Conservation (phyloP, 1,140 invertebrate genomes). For the Brachionus paranguensis region DNA sequence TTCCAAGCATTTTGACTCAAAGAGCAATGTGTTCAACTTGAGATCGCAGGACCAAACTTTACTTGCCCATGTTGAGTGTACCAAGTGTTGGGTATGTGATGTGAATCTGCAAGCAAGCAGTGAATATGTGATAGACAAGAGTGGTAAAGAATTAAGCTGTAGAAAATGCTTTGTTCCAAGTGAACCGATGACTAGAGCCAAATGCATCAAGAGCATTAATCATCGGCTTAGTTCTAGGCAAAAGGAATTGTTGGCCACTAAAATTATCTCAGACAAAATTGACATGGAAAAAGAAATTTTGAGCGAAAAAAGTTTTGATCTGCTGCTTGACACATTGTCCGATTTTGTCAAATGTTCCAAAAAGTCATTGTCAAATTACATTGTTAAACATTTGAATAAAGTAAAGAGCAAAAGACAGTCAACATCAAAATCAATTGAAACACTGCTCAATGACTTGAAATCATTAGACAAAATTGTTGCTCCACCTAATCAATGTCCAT, state of each 20-base stretch:
- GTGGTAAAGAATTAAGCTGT: not conserved
- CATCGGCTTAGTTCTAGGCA: constrained; percentile 28
- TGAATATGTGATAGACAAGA: not conserved
- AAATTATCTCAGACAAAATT: not conserved
- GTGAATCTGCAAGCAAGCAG: not conserved
- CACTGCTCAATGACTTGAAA: not conserved
- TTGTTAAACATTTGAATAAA: constrained; percentile 10
- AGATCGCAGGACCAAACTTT: not conserved
- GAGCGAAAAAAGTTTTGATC: not conserved
- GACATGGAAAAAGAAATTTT: not conserved
- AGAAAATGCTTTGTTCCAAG: not conserved
- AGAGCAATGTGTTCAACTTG: not conserved
- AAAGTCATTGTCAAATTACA: constrained; percentile 14
- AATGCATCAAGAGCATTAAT: not conserved
- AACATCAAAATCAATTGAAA: not conserved
- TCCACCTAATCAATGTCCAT: constrained; percentile 33
- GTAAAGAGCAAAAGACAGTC: not conserved
- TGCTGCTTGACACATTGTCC: not conserved
- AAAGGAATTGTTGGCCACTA: constrained; percentile 20
- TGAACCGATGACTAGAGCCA: not conserved
- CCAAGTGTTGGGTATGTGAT: not conserved
- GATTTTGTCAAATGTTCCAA: constrained; percentile 6
- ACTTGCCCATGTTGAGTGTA: not conserved
- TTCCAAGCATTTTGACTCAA: not conserved
- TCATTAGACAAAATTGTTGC: constrained; percentile 6